Evolutionary conservation across 2,113 vertebrate species (phyloP).

Genomic region (Benitochromis conjunctus): DNA sequence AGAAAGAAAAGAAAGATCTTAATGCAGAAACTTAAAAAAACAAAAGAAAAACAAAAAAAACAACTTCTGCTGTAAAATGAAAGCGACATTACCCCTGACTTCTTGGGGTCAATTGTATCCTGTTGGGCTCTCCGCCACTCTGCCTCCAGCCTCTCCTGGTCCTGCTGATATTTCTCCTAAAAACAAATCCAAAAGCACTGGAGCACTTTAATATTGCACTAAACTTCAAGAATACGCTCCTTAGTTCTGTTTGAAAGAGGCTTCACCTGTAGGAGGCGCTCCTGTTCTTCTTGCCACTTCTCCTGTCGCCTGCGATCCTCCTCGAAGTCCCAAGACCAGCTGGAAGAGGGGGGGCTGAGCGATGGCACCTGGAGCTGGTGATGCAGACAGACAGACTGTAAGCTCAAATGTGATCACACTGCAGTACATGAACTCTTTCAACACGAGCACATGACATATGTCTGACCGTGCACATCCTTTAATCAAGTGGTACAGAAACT

Average conservation of each 20-base stretch:
- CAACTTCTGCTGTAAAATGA: not conserved
- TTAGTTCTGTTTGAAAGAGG: not conserved
- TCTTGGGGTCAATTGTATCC: constrained; percentile 74
- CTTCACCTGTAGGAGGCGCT: constrained; percentile 87
- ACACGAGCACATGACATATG: not conserved
- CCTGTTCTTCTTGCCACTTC: constrained; percentile 95
- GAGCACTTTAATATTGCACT: not conserved
- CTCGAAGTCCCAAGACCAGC: constrained; percentile 89
- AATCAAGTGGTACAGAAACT: constrained; percentile 68
- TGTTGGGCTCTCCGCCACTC: constrained; percentile 85
- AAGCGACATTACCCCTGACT: constrained; percentile 12
- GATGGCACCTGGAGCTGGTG: constrained; percentile 86
- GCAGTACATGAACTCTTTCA: not conserved
- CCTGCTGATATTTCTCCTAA: constrained; percentile 88
- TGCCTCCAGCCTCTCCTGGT: constrained; percentile 87
- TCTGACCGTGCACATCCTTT: not conserved
- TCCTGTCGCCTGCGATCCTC: constrained; percentile 87
- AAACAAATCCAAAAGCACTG: not conserved
- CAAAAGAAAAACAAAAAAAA: not conserved
- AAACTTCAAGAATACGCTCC: not conserved
- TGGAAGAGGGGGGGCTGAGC: constrained; percentile 79
- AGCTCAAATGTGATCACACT: not conserved
- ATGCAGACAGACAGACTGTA: constrained; percentile 5
- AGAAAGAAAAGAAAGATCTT: not conserved
- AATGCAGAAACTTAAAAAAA: not conserved